phyloP scores from a whole-genome alignment of 2,113 vertebrate genomes.

The Poeciliopsis retropinna region DNA sequence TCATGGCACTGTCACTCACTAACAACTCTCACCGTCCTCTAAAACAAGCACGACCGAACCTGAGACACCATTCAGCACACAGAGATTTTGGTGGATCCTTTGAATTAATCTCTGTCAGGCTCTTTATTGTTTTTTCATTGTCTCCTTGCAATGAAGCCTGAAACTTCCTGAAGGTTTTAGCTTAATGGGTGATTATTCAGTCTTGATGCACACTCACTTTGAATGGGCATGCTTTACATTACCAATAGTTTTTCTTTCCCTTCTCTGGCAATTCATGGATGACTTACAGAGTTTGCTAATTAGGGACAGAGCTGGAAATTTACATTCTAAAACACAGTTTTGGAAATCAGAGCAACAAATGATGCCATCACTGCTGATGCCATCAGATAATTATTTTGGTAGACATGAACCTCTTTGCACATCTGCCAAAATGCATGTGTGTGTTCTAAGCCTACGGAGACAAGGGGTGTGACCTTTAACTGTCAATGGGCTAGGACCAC shows the following conservation, averaged over 20 bases:
- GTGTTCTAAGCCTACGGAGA: constrained; percentile 4
- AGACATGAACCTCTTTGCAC: constrained; percentile 19
- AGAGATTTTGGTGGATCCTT: constrained; percentile 36
- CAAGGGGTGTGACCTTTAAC: constrained; percentile 26
- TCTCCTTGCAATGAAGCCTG: constrained; percentile 29
- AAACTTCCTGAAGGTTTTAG: constrained; percentile 43
- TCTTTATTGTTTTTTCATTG: constrained; percentile 41
- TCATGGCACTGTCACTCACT: constrained; percentile 22
- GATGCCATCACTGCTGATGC: constrained; percentile 1
- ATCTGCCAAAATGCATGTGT: constrained; percentile 5
- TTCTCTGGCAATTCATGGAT: background rate
- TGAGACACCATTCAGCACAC: constrained; percentile 20
- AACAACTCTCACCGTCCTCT: constrained; percentile 26
- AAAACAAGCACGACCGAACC: constrained; percentile 41
- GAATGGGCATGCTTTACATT: constrained; percentile 10
- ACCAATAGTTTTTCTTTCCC: background rate
- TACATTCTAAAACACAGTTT: background rate
- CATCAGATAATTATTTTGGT: background rate
- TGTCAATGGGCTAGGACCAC: constrained; percentile 15
- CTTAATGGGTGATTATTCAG: constrained; percentile 48
- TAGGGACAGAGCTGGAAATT: constrained; percentile 8
- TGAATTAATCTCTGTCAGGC: constrained; percentile 21
- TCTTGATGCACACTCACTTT: constrained; percentile 18
- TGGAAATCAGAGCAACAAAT: background rate
- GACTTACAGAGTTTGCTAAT: background rate